Evolutionary conservation across 1,140 invertebrate genomes (phyloP).

Genomic region (Drosophila kurseongensis): DNA sequence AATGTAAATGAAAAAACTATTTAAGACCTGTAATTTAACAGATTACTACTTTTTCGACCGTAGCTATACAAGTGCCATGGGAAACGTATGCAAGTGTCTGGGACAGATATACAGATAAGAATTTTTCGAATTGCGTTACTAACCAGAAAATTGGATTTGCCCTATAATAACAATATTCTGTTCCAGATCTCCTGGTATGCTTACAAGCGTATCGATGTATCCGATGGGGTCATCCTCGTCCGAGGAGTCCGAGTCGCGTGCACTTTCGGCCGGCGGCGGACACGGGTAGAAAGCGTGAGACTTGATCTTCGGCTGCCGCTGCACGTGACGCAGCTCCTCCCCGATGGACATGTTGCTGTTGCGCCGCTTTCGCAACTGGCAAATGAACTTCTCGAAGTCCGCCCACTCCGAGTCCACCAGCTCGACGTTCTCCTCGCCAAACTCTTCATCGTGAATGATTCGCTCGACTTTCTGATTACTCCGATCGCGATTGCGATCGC

Average conservation of each 20-base stretch:
- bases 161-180: too few relatives aligned
- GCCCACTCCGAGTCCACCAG: conserved; percentile 84
- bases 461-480: conserved; percentile 64
- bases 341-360: conserved; percentile 86
- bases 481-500: conserved; percentile 64
- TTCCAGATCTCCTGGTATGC: conserved; percentile 41
- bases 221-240: conserved; percentile 86
- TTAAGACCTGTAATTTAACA: too few relatives aligned
- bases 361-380: conserved; percentile 85
- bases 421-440: conserved; percentile 84
- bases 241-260: conserved; percentile 85
- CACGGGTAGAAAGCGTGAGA: conserved; percentile 89
- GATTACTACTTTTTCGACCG: neutral
- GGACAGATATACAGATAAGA: conserved; percentile 21
- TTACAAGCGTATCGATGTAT: conserved; percentile 87
- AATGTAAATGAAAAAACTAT: too few relatives aligned
- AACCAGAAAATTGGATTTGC: conserved; percentile 1
- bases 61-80: neutral
- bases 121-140: neutral
- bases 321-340: conserved; percentile 85
- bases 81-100: conserved; percentile 4
- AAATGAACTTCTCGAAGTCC: conserved; percentile 85
- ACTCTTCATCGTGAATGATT: conserved; percentile 83
- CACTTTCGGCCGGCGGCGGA: conserved; percentile 86
- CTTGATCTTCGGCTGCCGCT: conserved; percentile 84